Base-by-base conservation (phyloP, 2,113 vertebrate species). In the Cacatua alba region DNA sequence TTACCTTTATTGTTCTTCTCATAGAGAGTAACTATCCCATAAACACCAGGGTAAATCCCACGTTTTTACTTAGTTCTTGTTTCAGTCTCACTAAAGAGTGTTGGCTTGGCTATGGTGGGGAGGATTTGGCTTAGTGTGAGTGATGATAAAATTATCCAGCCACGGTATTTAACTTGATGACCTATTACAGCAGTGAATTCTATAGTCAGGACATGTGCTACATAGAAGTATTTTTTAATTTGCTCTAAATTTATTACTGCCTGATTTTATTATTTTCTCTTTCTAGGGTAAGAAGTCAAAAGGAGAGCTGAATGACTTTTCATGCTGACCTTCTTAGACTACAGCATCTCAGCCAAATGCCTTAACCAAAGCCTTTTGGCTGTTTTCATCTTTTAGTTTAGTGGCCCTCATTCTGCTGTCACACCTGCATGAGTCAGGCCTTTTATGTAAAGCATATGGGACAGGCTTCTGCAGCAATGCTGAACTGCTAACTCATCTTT, bases 231-330 rank as follows among this genome's bases (percentile, higher is more conserved):
- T 90, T 89, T 93, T 90, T 81, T 33, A 95, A 92, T 96, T 91
- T 96, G 91, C 46, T 96, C 83, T 96, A 92, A 82, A 96, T 94
- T 95, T 92, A 77, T 96, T 97, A 46, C 92, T 94, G 67, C 67
- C 83, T 70, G 44, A 72, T 91, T 92, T 95, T 97, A 82, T 87
- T 94, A 84, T 82, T 95, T 81, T 93, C 35, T 84, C 69, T 94
- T 95, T 90, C 94, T 96, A 92, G 90, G 74, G 28, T 95, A 96
- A 82, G 69, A 68, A 88, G 60, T 74, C 70, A 72, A 70, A 95
- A 96, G 85, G 82, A 96, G 76, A 81, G 41, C 60, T 83, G 48
- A 78, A 82, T 94, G 82, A 94, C 86, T 87, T 96, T 94, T 91
- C 25, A n/a, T 57, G 43, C 44, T 95, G 83, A 89, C 92, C 86